Conservation (phyloP, 53 echinoderm and acorn worm genomes). For the Hippasteria phrygiana region DNA sequence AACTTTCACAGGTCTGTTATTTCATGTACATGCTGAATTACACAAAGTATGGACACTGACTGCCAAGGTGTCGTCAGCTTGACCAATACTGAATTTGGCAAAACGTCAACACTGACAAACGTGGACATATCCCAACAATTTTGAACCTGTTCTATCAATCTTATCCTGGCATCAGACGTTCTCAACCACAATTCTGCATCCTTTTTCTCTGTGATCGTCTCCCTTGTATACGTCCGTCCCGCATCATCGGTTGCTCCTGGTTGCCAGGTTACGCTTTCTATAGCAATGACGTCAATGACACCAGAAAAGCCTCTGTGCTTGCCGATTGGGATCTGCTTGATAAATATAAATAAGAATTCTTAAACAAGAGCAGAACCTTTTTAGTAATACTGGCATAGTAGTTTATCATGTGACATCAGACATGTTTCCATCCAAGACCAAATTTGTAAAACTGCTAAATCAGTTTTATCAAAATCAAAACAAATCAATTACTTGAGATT, state of each 20-base stretch:
- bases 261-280: constrained; percentile 90
- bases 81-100: too few relatives aligned
- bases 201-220: constrained; percentile 40
- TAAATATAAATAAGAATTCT: background rate
- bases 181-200: constrained; percentile 71
- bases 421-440: too few relatives aligned
- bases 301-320: constrained; percentile 75
- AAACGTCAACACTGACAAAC: too few relatives aligned
- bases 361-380: background rate
- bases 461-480: too few relatives aligned
- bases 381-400: too few relatives aligned
- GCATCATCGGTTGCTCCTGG: constrained; percentile 43
- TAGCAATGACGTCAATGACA: constrained; percentile 84
- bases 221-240: constrained; percentile 65
- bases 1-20: too few relatives aligned
- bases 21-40: too few relatives aligned
- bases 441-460: too few relatives aligned
- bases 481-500: too few relatives aligned
- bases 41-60: too few relatives aligned
- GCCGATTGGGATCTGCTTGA: constrained; percentile 82
- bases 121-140: background rate
- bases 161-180: constrained; percentile 69
- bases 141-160: constrained; percentile 88
- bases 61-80: too few relatives aligned
- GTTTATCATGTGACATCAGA: too few relatives aligned